A percentile compares a stretch with the other conserved stretches of the same genome.
Conservation (phyloP, 2,888 invertebrate genomes). For the Hedya salicella region DNA sequence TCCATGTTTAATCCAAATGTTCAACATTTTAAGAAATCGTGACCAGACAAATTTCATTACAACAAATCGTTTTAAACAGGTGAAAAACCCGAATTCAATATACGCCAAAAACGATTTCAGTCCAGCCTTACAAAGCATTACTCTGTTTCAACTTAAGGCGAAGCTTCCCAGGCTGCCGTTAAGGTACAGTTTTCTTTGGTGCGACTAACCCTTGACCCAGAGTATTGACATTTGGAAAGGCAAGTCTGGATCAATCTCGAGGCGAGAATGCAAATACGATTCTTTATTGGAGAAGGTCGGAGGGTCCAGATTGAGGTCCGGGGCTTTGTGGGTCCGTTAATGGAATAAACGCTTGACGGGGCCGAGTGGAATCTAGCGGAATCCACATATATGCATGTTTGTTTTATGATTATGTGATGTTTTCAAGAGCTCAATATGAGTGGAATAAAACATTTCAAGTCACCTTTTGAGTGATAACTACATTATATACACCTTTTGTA, state of each 20-base stretch:
- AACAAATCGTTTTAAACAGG: slow-evolving; percentile 37
- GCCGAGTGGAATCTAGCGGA: slow-evolving; percentile 6
- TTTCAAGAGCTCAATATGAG: not conserved
- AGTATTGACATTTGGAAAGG: slow-evolving; percentile 66
- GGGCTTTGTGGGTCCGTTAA: slow-evolving; percentile 76
- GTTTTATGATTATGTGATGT: slow-evolving; percentile 17
- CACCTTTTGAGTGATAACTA: too few relatives aligned
- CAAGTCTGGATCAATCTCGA: slow-evolving; percentile 70
- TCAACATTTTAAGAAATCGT: not conserved
- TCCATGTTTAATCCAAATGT: too few relatives aligned
- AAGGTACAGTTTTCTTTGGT: slow-evolving; percentile 7
- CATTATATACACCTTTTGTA: too few relatives aligned
- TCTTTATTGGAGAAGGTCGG: slow-evolving; percentile 65
- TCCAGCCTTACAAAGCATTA: slow-evolving; percentile 27
- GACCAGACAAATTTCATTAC: slow-evolving; percentile 15
- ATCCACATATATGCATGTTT: slow-evolving; percentile 15
- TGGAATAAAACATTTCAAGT: too few relatives aligned
- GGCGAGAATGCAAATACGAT: slow-evolving; percentile 76
- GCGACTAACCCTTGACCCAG: slow-evolving; percentile 60
- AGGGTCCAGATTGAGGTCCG: slow-evolving; percentile 66
- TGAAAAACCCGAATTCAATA: slow-evolving; percentile 39
- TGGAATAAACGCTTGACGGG: slow-evolving; percentile 67
- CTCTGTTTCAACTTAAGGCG: not conserved
- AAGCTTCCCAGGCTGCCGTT: not conserved
- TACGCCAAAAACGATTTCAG: slow-evolving; percentile 40